phyloP scores from a whole-genome alignment of 2,888 invertebrate genomes.

The Syrphus vitripennis region DNA sequence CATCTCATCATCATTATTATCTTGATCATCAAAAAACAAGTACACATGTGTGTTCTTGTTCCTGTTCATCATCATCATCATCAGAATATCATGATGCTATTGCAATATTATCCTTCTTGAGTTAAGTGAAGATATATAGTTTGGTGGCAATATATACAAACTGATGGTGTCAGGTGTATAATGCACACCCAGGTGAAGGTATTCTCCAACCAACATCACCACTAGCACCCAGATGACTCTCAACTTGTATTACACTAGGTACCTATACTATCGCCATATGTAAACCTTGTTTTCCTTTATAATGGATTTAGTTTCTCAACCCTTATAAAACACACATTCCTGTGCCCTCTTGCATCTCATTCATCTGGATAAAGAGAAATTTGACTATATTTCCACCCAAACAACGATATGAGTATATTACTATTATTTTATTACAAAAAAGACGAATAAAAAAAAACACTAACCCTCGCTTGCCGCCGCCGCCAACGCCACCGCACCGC shows the following conservation, averaged over 20 bases:
- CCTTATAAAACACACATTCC: background rate
- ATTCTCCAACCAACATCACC: background rate
- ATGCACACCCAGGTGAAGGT: background rate
- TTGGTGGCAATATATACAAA: constrained; percentile 42
- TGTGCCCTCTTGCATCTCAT: background rate
- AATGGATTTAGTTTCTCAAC: constrained; percentile 64
- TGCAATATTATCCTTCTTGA: constrained; percentile 47
- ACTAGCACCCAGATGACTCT: constrained; percentile 14
- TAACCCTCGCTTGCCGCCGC: too few relatives aligned
- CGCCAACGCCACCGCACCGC: too few relatives aligned
- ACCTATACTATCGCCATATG: background rate
- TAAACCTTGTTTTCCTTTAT: constrained; percentile 52
- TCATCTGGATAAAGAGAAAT: constrained; percentile 42
- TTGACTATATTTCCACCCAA: constrained; percentile 40
- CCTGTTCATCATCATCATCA: constrained; percentile 16
- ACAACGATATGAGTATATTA: constrained; percentile 46
- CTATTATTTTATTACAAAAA: constrained; percentile 65
- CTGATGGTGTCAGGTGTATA: constrained; percentile 52
- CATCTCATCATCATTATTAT: constrained; percentile 20
- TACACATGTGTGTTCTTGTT: background rate
- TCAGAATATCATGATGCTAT: background rate
- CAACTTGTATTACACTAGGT: constrained; percentile 47
- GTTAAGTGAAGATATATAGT: constrained; percentile 45
- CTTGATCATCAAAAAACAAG: constrained; percentile 22
- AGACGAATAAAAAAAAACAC: background rate